phyloP scores from a whole-genome alignment of 2,797 vertebrate genomes.

The Anomalospiza imberbis region DNA sequence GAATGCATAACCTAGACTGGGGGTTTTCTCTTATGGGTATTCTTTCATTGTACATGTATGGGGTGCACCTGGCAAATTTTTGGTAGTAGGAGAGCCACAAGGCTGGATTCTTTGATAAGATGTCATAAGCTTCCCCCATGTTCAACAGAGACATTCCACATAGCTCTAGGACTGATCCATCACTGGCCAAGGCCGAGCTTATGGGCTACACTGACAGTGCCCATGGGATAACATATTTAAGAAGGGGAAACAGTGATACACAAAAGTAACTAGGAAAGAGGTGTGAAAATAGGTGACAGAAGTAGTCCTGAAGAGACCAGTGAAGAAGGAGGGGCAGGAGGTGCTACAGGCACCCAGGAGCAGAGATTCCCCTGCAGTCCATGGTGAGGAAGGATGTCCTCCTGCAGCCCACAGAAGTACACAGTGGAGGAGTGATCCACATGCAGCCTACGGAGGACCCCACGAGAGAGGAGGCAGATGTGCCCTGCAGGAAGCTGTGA shows the following conservation, averaged over 20 bases:
- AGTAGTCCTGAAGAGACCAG: neutral
- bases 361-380: neutral
- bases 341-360: accelerated
- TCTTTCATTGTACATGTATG: neutral
- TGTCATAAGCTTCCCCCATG: neutral
- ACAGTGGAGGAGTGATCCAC: neutral
- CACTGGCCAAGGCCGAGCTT: accelerated
- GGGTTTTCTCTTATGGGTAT: neutral
- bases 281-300: neutral
- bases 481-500: neutral
- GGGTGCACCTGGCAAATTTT: neutral
- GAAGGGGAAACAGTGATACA: neutral
- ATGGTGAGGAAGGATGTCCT: neutral
- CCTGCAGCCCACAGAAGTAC: neutral
- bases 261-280: neutral
- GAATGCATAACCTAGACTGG: neutral
- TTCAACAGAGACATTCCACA: neutral
- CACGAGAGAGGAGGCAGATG: accelerated
- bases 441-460: neutral
- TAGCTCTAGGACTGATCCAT: neutral
- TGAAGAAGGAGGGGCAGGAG: neutral
- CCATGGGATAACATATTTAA: neutral
- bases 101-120: neutral
- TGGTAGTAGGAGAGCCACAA: too few species aligned
- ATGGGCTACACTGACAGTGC: accelerated